Evolutionary conservation across 2,113 vertebrate species (phyloP).

Genomic region (Nesoenas mayeri): DNA sequence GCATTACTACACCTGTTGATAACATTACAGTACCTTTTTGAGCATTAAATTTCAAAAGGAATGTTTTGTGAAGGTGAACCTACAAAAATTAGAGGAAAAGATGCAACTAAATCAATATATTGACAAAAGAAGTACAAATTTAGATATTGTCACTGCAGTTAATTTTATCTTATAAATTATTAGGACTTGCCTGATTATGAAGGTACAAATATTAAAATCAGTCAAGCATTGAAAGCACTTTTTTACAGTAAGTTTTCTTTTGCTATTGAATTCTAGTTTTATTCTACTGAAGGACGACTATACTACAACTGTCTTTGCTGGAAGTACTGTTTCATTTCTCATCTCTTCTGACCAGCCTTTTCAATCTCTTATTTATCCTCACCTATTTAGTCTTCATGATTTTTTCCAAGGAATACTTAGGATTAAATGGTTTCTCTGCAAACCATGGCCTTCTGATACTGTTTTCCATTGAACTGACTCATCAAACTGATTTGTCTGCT

Average conservation of each 20-base stretch:
- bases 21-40: not conserved
- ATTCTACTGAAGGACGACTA: not conserved
- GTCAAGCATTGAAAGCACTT: not conserved
- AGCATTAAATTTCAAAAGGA: not conserved
- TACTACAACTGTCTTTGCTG: not conserved
- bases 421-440: not conserved
- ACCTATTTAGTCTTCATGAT: not conserved
- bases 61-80: not conserved
- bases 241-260: not conserved
- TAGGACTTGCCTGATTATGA: not conserved
- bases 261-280: not conserved
- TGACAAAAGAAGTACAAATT: not conserved
- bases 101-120: not conserved
- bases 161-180: not conserved
- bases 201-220: not conserved
- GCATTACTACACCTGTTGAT: not conserved
- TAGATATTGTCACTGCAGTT: not conserved
- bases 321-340: not conserved
- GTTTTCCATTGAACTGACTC: not conserved
- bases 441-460: not conserved
- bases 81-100: not conserved
- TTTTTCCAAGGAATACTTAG: not conserved
- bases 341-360: not conserved
- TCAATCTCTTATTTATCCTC: not conserved
- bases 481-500: not conserved